phyloP scores from a whole-genome alignment of 2,797 vertebrate genomes.

The Chelonia mydas region DNA sequence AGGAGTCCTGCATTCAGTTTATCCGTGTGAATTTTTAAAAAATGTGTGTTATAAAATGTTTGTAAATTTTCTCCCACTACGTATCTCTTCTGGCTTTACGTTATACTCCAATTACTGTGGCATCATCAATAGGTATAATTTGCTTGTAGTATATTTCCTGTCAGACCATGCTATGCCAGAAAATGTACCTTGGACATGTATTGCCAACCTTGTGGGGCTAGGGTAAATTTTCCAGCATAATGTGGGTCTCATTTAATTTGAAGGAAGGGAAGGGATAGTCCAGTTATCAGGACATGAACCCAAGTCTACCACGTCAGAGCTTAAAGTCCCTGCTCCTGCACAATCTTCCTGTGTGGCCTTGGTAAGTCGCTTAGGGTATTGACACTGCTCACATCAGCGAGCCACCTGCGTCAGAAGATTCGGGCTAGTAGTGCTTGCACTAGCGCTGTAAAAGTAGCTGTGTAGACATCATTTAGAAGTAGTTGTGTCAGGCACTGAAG shows the following conservation, averaged over 20 bases:
- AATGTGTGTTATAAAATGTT: constrained; percentile 8
- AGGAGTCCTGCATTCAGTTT: constrained; percentile 1
- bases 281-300: not conserved
- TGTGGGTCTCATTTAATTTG: not conserved
- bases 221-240: not conserved
- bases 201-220: not conserved
- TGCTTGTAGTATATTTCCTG: not conserved
- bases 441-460: too few relatives aligned
- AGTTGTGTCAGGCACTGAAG: not conserved
- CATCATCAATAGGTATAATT: not conserved
- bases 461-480: not conserved
- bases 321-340: not conserved
- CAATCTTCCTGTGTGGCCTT: not conserved
- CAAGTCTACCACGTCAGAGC: too few relatives aligned
- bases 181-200: not conserved
- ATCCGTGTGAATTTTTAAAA: not conserved
- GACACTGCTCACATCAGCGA: not conserved
- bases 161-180: not conserved
- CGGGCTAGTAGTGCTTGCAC: not conserved
- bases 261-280: not conserved
- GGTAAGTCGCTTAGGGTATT: not conserved
- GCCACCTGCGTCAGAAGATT: not conserved
- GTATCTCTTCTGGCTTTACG: not conserved
- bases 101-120: constrained; percentile 20
- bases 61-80: not conserved